A percentile compares a stretch with the other conserved stretches of the same genome.
Conservation (phyloP, 2,888 invertebrate species). For the Hemaris fuciformis region DNA sequence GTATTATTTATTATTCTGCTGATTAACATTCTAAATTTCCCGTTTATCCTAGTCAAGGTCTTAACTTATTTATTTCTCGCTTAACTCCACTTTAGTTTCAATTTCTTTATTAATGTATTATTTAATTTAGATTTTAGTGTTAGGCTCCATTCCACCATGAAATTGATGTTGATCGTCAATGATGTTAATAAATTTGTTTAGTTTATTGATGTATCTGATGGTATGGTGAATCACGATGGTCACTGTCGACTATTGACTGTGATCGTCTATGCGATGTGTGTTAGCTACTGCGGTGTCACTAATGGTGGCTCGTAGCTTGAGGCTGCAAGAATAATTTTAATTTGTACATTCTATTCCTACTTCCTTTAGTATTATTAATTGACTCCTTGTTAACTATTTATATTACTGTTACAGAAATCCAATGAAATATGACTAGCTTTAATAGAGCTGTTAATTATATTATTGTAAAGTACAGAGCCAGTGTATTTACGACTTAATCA, state of each 20-base stretch:
- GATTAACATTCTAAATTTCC: constrained; percentile 71
- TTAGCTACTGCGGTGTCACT: background rate
- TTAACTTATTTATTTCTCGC: constrained; percentile 71
- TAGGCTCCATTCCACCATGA: constrained; percentile 66
- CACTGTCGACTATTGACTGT: constrained; percentile 11
- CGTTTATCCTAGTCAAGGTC: constrained; percentile 78
- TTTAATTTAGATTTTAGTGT: constrained; percentile 63
- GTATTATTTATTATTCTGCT: constrained; percentile 70
- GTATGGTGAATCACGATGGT: constrained; percentile 31
- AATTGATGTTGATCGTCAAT: constrained; percentile 42
- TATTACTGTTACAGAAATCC: constrained; percentile 75
- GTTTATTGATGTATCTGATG: constrained; percentile 34
- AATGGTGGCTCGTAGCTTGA: constrained; percentile 19
- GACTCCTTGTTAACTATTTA: constrained; percentile 80
- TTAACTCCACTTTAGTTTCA: constrained; percentile 59
- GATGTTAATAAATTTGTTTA: constrained; percentile 59
- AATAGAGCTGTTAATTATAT: constrained; percentile 76
- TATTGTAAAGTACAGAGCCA: constrained; percentile 78
- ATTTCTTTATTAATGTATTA: constrained; percentile 58
- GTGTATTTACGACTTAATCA: constrained; percentile 79
- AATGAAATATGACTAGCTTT: constrained; percentile 75
- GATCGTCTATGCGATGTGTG: background rate
- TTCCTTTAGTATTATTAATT: constrained; percentile 67
- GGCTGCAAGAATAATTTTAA: constrained; percentile 54
- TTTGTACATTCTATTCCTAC: constrained; percentile 70